phyloP scores from a whole-genome alignment of 2,113 vertebrate species.

The Galemys pyrenaicus region DNA sequence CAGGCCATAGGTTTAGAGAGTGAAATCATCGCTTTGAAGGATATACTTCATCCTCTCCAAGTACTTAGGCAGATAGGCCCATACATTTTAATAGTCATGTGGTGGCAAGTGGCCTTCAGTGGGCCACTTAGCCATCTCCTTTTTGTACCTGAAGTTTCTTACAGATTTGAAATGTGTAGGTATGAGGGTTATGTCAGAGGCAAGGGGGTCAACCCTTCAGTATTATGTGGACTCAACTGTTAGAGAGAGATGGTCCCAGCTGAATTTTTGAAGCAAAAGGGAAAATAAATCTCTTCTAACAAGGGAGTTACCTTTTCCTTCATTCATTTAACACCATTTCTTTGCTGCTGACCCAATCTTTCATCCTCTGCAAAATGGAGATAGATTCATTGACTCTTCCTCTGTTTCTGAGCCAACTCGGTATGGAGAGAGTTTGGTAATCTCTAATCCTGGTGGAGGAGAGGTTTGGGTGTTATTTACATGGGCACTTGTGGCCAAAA shows the following conservation, averaged over 20 bases:
- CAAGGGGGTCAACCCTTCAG: conserved; percentile 54
- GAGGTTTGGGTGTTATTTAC: background rate
- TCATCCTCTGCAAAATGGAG: background rate
- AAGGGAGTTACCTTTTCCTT: background rate
- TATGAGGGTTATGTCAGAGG: conserved; percentile 63
- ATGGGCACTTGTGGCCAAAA: background rate
- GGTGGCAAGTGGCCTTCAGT: conserved; percentile 54
- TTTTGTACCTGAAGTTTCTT: conserved; percentile 67
- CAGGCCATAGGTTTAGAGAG: conserved; percentile 64
- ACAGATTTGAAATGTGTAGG: conserved; percentile 64
- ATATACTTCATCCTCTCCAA: conserved; percentile 69
- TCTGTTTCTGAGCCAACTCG: background rate
- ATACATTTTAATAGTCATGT: conserved; percentile 65
- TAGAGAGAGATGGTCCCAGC: conserved; percentile 5
- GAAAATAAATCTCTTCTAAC: conserved; percentile 60
- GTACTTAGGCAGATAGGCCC: conserved; percentile 66
- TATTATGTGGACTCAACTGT: conserved; percentile 42
- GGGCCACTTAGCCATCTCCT: conserved; percentile 62
- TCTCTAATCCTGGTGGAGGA: background rate
- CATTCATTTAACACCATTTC: conserved; percentile 22
- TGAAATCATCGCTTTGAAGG: conserved; percentile 76
- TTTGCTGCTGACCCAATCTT: background rate
- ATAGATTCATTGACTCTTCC: background rate
- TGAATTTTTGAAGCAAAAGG: conserved; percentile 63
- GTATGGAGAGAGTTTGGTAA: background rate